Evolutionary conservation across 1,140 invertebrate genomes (phyloP).

Genomic region (Phymastichus coffea): DNA sequence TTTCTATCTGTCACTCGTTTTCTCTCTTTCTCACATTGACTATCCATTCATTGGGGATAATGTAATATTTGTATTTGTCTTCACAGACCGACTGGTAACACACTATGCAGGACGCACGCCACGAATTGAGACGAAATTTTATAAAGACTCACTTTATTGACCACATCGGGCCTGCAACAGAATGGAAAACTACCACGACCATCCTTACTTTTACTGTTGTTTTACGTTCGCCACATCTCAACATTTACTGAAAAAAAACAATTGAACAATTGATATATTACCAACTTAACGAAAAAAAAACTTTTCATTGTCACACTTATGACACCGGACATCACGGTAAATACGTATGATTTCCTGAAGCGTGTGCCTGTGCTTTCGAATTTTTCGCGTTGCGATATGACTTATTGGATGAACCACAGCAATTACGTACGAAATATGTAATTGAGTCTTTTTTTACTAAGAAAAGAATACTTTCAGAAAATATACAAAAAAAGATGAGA

Average conservation of each 20-base stretch:
- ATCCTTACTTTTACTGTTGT: conserved; percentile 53
- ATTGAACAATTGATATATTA: conserved; percentile 39
- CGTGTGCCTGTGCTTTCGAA: conserved; percentile 41
- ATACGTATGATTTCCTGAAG: conserved; percentile 39
- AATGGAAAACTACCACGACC: conserved; percentile 51
- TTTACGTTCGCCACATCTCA: conserved; percentile 54
- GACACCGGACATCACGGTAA: conserved; percentile 39
- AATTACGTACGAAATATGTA: conserved; percentile 26
- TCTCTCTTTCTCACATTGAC: conserved; percentile 33
- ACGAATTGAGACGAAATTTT: conserved; percentile 56
- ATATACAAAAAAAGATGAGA: neutral
- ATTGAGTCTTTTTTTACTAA: conserved; percentile 13
- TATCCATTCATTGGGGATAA: conserved; percentile 32
- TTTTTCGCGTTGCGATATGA: conserved; percentile 13
- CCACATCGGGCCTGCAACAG: conserved; percentile 56
- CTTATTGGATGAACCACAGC: conserved; percentile 10
- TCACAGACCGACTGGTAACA: conserved; percentile 59
- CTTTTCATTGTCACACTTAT: conserved; percentile 44
- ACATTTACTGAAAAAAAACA: conserved; percentile 52
- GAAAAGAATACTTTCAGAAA: conserved; percentile 11
- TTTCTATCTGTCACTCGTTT: neutral
- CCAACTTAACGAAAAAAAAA: conserved; percentile 9
- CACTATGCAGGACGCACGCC: conserved; percentile 58
- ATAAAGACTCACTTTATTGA: conserved; percentile 59
- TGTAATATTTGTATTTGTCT: conserved; percentile 57